Base-by-base conservation (phyloP, 2,113 vertebrate genomes). In the Rousettus leschenaultii region DNA sequence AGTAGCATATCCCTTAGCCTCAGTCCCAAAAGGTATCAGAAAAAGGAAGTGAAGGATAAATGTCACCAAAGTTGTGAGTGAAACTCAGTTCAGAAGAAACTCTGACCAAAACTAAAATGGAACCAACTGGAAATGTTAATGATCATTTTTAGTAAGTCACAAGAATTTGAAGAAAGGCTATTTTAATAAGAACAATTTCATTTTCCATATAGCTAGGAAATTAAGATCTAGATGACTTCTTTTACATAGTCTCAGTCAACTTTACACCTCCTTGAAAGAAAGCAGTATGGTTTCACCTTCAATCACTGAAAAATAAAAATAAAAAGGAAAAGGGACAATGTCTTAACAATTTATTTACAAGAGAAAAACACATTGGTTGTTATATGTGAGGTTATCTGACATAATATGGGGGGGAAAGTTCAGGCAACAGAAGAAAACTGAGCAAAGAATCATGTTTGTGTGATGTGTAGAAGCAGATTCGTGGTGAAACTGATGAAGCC, bases 101-200 rank as follows among this genome's bases (percentile, higher is more conserved):
- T 93, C 96, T 97, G 94, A 96, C 97, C 97, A 97, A 98, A 98
- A 97, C 97, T 94, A 97, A 94, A 97, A 97, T 97, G 95, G 95
- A 95, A 98, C 89, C 91, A 91, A 93, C 43, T 92, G 93, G 97
- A 97, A 95, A 96, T 89, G 95, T 77, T 95, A 96, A 89, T 97
- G 97, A 94, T 97, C 97, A 95, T 97, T 97, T 98, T 98, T 97
- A 96, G 96, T 97, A 97, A 98, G 96, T 98, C 97, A 97, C 94
- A 97, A 97, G 97, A 97, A 97, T 93, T 77, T 95, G 94, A 96
- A 97, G 94, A 96, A 96, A 88, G 51, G 53, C 94, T 96, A 95
- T 97, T 97, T 97, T 95, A 97, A 95, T 92, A 77, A 90, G 77
- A 96, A 90, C 90, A 91, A 97, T 96, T 97, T 97, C 95, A 92